Evolutionary conservation across 2,113 vertebrate species (phyloP).

Genomic region (Pitta sordida): DNA sequence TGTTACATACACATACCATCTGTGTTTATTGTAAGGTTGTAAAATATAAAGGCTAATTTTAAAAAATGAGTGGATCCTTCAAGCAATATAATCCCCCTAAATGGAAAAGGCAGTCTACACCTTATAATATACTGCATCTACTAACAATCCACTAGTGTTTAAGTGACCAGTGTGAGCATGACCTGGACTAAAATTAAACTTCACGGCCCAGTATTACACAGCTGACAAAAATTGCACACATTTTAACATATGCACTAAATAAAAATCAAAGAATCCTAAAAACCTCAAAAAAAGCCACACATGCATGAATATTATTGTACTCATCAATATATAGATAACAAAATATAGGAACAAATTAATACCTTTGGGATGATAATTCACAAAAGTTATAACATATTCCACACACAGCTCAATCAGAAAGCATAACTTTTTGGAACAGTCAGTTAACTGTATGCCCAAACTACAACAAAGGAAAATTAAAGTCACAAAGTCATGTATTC

Average conservation of each 20-base stretch:
- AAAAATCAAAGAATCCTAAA: not conserved
- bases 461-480: not conserved
- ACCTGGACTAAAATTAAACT: slow-evolving; percentile 11
- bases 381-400: not conserved
- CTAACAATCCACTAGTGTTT: not conserved
- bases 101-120: not conserved
- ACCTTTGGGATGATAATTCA: not conserved
- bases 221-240: not conserved
- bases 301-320: not conserved
- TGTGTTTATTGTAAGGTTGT: not conserved
- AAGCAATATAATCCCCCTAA: not conserved
- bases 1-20: not conserved
- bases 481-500: not conserved
- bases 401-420: not conserved
- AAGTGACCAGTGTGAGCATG: not conserved
- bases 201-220: not conserved
- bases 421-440: not conserved
- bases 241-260: not conserved
- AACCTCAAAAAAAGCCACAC: not conserved
- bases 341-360: not conserved
- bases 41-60: not conserved
- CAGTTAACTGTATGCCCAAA: not conserved
- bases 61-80: not conserved
- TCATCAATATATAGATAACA: not conserved
- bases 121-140: not conserved